These are phyloP conservation scores for Physella acuta DNA, from an alignment of 1,140 invertebrate genomes.

Conservation along the genomic window DNA sequence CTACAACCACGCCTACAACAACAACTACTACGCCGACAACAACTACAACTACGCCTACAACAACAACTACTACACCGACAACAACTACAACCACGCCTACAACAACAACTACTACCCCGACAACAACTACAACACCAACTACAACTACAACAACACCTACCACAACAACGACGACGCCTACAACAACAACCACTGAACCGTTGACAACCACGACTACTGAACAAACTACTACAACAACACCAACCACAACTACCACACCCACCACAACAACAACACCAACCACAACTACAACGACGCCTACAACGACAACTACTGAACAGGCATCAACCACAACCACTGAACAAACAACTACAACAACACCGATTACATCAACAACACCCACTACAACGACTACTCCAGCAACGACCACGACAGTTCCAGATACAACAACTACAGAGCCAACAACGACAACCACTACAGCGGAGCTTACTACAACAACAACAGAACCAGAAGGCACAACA, in stretches of 20 bases:
- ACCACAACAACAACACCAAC: background rate
- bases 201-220: background rate
- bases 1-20: background rate
- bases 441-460: background rate
- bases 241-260: background rate
- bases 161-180: background rate
- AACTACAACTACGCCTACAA: background rate
- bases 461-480: background rate
- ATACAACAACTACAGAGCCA: background rate
- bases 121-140: background rate
- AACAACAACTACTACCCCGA: background rate
- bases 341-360: background rate
- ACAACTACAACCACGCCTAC: background rate
- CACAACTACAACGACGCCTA: background rate
- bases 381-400: background rate
- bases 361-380: background rate
- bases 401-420: background rate
- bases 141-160: background rate
- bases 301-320: background rate
- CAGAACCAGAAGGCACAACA: background rate
- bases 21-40: background rate
- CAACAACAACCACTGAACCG: background rate
- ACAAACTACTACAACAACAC: background rate
- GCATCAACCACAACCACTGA: background rate
- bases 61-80: background rate